Conservation (phyloP, 2,888 invertebrate genomes). For the Neria commutata region DNA sequence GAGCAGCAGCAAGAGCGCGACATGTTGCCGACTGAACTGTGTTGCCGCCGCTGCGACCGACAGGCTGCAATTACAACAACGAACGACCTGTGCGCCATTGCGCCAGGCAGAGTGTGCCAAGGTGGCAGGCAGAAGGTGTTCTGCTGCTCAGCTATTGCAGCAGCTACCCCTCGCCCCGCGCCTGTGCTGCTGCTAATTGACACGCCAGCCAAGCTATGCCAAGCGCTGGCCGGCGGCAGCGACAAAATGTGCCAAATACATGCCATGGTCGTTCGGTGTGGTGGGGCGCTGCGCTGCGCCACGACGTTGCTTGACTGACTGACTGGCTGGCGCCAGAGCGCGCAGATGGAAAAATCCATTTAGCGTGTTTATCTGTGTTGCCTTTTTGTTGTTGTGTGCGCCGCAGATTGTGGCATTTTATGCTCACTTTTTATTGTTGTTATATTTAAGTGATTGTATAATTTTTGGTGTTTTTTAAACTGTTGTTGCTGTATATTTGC, state of each 20-base stretch:
- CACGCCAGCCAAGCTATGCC: neutral
- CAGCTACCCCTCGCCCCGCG: neutral
- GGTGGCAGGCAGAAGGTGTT: too few species aligned
- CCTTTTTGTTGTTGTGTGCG: neutral
- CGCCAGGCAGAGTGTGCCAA: too few species aligned
- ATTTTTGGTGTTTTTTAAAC: neutral
- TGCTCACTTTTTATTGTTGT: too few species aligned
- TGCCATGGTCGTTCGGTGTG: neutral
- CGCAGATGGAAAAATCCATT: conserved; percentile 24
- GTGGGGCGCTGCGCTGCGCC: too few species aligned
- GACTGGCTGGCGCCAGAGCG: neutral
- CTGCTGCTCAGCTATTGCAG: too few species aligned
- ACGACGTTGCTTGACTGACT: too few species aligned
- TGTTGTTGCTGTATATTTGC: neutral
- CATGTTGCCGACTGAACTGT: conserved; percentile 6
- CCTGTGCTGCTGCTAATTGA: neutral
- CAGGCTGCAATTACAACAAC: neutral
- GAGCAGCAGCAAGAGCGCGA: too few species aligned
- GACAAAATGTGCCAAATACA: neutral
- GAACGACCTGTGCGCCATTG: neutral
- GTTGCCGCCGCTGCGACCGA: neutral
- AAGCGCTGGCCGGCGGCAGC: neutral
- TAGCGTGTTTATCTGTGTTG: conserved; percentile 8
- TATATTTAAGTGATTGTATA: neutral
- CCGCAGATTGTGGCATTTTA: neutral